phyloP scores from a whole-genome alignment of 2,888 invertebrate species.

The Cyaniris semiargus region DNA sequence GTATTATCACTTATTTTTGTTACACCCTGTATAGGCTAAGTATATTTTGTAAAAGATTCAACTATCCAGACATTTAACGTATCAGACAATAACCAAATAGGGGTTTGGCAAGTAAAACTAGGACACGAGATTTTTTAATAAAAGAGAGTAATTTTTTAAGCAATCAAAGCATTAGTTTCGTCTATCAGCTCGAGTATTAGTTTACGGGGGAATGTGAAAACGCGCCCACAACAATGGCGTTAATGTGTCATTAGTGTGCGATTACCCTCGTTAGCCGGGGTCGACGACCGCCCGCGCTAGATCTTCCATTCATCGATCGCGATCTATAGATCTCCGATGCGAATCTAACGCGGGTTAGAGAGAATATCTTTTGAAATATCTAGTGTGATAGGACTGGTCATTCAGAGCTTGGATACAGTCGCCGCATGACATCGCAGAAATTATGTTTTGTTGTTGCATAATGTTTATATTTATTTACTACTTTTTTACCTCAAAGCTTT shows the following conservation, averaged over 20 bases:
- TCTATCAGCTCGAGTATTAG: neutral
- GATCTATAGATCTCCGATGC: conserved; percentile 18
- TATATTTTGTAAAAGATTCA: too few relatives aligned
- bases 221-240: conserved; percentile 2
- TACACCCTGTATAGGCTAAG: too few relatives aligned
- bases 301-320: conserved; percentile 24
- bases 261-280: conserved; percentile 23
- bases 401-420: neutral
- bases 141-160: neutral
- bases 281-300: conserved; percentile 24
- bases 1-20: too few relatives aligned
- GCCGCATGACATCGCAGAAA: neutral
- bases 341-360: conserved; percentile 10
- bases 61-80: too few relatives aligned
- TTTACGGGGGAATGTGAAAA: conserved; percentile 23
- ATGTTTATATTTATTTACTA: neutral
- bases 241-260: conserved; percentile 23
- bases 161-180: neutral
- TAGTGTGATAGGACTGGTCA: neutral
- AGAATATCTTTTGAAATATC: conserved; percentile 13
- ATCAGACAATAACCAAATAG: too few relatives aligned
- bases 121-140: too few relatives aligned
- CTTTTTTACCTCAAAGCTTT: too few relatives aligned
- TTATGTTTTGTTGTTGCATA: neutral
- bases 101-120: too few relatives aligned